phyloP scores from a whole-genome alignment of 2,113 vertebrate genomes.

The Tragelaphus scriptus region DNA sequence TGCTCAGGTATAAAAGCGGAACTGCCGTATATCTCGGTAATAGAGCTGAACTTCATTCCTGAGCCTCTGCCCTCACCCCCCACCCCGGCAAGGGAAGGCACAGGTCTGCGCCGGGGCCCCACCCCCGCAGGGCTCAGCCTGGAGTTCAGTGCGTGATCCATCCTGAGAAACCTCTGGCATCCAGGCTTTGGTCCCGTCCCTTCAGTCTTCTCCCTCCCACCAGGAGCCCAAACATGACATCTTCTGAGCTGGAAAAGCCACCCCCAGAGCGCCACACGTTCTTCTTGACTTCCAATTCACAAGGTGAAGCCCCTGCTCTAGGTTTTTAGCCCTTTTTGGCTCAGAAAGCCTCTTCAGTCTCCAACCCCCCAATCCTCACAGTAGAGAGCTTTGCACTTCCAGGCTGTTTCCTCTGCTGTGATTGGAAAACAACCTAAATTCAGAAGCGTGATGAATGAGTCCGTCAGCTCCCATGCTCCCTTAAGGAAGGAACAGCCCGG shows the following conservation, averaged over 20 bases:
- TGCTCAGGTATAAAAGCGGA: background rate
- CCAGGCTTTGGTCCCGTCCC: background rate
- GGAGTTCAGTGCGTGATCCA: background rate
- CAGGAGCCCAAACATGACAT: background rate
- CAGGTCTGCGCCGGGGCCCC: background rate
- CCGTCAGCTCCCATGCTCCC: background rate
- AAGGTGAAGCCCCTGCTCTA: background rate
- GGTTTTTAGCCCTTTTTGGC: background rate
- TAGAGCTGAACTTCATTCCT: background rate
- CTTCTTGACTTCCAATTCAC: background rate
- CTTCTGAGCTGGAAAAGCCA: background rate
- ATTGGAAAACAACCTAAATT: background rate
- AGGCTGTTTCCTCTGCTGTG: background rate
- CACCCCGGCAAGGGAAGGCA: background rate
- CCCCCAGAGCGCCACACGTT: fast-evolving
- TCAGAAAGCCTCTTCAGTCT: background rate
- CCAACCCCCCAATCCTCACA: background rate
- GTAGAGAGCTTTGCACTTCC: background rate
- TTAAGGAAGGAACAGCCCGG: background rate
- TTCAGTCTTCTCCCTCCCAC: background rate
- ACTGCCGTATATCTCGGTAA: background rate
- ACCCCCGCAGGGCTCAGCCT: background rate
- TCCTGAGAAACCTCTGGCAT: background rate
- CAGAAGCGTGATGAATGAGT: background rate
- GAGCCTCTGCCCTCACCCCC: background rate